phyloP scores from a whole-genome alignment of 2,113 vertebrate species.

The Panurus biarmicus region DNA sequence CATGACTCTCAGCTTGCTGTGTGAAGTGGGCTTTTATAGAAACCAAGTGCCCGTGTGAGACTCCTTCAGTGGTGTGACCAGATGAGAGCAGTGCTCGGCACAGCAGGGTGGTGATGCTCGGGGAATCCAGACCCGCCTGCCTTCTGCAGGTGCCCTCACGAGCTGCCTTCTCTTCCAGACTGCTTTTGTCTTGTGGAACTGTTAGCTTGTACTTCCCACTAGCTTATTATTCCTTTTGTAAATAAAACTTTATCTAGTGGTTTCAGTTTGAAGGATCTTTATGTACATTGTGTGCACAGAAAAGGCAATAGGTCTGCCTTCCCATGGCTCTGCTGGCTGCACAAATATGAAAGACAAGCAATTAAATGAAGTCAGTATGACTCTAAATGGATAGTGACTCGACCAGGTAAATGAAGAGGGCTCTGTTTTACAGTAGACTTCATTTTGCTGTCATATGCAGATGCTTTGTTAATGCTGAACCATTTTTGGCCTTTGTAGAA shows the following conservation, averaged over 20 bases:
- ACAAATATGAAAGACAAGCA: background rate
- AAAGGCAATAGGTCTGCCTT: background rate
- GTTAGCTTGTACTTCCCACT: background rate
- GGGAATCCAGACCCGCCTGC: background rate
- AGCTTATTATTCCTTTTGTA: background rate
- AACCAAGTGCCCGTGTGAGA: background rate
- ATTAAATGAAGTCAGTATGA: background rate
- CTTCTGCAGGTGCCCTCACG: background rate
- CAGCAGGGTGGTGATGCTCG: background rate
- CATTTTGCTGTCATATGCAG: background rate
- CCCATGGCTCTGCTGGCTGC: background rate
- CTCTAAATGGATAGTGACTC: background rate
- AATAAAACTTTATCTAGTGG: background rate
- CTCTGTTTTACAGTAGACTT: background rate
- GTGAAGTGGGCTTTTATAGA: background rate
- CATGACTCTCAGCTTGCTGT: background rate
- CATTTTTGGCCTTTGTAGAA: background rate
- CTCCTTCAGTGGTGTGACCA: background rate
- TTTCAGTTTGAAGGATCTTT: background rate
- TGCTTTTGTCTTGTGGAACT: background rate
- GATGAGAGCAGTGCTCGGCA: background rate
- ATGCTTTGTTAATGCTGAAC: background rate
- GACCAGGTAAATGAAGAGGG: background rate
- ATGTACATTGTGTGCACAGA: background rate
- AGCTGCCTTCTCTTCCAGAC: rapidly evolving